Conservation (phyloP, 2,113 vertebrate species). For the Silurus glanis region DNA sequence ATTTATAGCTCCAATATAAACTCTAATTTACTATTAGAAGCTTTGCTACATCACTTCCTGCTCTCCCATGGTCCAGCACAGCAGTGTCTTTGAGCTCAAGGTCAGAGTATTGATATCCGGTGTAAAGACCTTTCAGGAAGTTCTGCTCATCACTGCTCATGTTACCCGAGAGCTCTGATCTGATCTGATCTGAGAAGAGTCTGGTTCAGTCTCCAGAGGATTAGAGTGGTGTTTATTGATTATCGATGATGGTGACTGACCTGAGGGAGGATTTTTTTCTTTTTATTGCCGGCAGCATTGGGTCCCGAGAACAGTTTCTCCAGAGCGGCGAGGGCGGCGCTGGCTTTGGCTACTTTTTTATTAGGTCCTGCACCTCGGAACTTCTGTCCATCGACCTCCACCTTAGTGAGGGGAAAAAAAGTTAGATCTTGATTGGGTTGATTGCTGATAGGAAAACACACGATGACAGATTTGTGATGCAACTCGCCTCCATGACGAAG, state of each 20-base stretch:
- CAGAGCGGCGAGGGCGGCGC: slow-evolving; percentile 93
- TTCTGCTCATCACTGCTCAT: neutral
- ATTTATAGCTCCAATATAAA: neutral
- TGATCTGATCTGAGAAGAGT: neutral
- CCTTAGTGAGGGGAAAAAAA: slow-evolving; percentile 67
- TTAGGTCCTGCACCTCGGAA: slow-evolving; percentile 97
- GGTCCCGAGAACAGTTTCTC: slow-evolving; percentile 98
- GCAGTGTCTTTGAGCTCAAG: slow-evolving; percentile 13
- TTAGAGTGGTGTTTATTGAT: neutral
- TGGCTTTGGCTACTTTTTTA: slow-evolving; percentile 99
- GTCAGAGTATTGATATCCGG: slow-evolving; percentile 46
- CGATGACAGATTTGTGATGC: neutral
- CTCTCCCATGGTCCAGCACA: neutral
- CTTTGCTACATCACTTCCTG: neutral
- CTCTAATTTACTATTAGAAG: neutral
- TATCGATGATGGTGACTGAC: slow-evolving; percentile 60
- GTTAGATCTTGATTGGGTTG: neutral
- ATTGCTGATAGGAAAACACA: neutral
- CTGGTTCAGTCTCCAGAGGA: neutral
- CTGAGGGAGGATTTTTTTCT: slow-evolving; percentile 96
- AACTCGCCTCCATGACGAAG: slow-evolving; percentile 94
- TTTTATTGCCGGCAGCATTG: slow-evolving; percentile 94
- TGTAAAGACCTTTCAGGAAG: neutral
- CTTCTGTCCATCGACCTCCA: slow-evolving; percentile 99
- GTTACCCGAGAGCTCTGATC: neutral